phyloP scores from a whole-genome alignment of 2,888 invertebrate species.

The Troides helena region DNA sequence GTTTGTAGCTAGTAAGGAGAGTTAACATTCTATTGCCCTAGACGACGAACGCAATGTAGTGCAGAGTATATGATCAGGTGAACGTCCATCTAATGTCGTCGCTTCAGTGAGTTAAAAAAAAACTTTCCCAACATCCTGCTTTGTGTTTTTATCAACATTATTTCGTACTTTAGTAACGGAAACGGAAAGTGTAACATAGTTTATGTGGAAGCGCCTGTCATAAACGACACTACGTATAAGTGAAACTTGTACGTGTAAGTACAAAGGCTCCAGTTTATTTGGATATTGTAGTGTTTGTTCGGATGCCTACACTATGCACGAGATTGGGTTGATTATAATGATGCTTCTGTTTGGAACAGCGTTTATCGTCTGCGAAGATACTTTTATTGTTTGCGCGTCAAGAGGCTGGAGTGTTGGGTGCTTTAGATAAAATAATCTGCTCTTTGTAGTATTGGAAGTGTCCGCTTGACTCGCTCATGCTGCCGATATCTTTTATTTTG shows the following conservation, averaged over 20 bases:
- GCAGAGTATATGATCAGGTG: too few species aligned
- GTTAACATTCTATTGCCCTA: too few species aligned
- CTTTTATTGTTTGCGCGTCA: conserved; percentile 3
- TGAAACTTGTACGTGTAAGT: not conserved
- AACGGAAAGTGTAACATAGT: not conserved
- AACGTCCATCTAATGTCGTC: too few species aligned
- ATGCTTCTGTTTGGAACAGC: conserved; percentile 5
- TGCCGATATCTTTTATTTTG: not conserved
- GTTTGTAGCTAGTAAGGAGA: too few species aligned
- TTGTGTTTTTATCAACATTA: too few species aligned
- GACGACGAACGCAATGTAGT: too few species aligned
- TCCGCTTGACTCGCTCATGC: not conserved
- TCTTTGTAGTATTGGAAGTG: not conserved
- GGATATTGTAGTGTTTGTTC: not conserved
- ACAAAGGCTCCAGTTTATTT: not conserved
- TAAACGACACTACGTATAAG: too few species aligned
- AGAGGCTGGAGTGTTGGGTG: not conserved
- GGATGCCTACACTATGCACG: not conserved
- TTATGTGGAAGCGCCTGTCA: not conserved
- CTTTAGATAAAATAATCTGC: conserved; percentile 1
- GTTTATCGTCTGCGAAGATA: not conserved
- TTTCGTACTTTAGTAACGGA: too few species aligned
- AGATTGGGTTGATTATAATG: conserved; percentile 8
- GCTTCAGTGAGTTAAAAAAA: too few species aligned
- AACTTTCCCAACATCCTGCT: too few species aligned